Evolutionary conservation across 1,140 invertebrate species (phyloP).

Genomic region (Heliconius melpomene): DNA sequence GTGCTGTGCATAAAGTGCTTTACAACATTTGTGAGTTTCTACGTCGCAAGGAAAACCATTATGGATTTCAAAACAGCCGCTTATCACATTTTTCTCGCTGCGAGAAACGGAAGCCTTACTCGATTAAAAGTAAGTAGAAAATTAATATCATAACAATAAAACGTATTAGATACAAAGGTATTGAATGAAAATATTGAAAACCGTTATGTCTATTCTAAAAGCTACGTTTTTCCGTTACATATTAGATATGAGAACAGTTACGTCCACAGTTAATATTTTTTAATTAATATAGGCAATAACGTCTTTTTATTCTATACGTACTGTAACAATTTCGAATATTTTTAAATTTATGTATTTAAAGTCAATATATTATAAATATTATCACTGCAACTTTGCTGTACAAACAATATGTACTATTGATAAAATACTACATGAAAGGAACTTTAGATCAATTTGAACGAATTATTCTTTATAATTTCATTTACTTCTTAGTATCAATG

Average conservation of each 20-base stretch:
- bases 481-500: too few relatives aligned
- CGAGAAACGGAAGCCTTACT: slow-evolving; percentile 74
- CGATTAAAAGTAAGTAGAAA: slow-evolving; percentile 74
- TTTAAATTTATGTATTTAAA: not conserved
- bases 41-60: slow-evolving; percentile 68
- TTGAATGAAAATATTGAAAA: not conserved
- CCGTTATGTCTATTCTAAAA: not conserved
- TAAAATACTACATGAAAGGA: too few relatives aligned
- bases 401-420: not conserved
- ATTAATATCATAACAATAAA: not conserved
- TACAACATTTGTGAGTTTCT: slow-evolving; percentile 59
- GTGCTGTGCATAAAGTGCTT: slow-evolving; percentile 71
- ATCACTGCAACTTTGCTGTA: not conserved
- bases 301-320: not conserved
- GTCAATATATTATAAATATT: not conserved
- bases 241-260: not conserved
- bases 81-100: slow-evolving; percentile 67
- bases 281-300: not conserved
- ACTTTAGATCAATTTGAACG: too few relatives aligned
- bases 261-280: not conserved
- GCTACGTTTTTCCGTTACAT: slow-evolving; percentile 5
- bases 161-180: not conserved
- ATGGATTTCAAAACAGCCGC: slow-evolving; percentile 81
- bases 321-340: not conserved
- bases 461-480: too few relatives aligned